phyloP scores from a whole-genome alignment of 2,888 invertebrate genomes.

The Tortricodes alternella region DNA sequence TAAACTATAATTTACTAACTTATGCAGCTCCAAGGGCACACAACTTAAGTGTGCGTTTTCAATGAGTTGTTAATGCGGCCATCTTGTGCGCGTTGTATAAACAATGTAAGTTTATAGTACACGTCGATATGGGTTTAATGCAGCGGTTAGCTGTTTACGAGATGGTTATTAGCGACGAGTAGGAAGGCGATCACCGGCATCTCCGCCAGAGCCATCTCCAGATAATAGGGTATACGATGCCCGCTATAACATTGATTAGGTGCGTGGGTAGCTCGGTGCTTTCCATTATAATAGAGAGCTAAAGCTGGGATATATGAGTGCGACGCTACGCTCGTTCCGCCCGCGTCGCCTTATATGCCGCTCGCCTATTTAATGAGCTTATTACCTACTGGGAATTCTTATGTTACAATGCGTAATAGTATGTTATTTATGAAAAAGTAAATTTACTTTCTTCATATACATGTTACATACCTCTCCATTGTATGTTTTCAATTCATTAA shows the following conservation, averaged over 20 bases:
- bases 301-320: conserved; percentile 23
- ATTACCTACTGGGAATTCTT: background rate
- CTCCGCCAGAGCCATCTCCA: conserved; percentile 30
- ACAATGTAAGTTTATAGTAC: conserved; percentile 20
- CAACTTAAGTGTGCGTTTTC: conserved; percentile 8
- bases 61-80: conserved; percentile 16
- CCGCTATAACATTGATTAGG: conserved; percentile 38
- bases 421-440: too few relatives aligned
- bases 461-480: too few relatives aligned
- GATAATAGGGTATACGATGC: conserved; percentile 35
- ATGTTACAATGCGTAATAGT: background rate
- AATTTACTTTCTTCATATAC: background rate
- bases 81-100: conserved; percentile 8
- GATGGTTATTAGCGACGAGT: conserved; percentile 22
- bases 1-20: conserved; percentile 30
- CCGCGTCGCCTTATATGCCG: background rate
- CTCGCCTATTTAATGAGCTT: background rate
- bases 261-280: conserved; percentile 29
- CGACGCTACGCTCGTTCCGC: conserved; percentile 5
- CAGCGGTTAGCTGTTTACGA: conserved; percentile 30
- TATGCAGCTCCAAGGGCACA: conserved; percentile 23
- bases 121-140: conserved; percentile 17
- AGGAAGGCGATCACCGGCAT: conserved; percentile 27
- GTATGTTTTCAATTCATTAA: too few relatives aligned
- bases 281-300: conserved; percentile 29